Evolutionary conservation across 2,113 vertebrate species (phyloP).

Genomic region (Polypterus senegalus): DNA sequence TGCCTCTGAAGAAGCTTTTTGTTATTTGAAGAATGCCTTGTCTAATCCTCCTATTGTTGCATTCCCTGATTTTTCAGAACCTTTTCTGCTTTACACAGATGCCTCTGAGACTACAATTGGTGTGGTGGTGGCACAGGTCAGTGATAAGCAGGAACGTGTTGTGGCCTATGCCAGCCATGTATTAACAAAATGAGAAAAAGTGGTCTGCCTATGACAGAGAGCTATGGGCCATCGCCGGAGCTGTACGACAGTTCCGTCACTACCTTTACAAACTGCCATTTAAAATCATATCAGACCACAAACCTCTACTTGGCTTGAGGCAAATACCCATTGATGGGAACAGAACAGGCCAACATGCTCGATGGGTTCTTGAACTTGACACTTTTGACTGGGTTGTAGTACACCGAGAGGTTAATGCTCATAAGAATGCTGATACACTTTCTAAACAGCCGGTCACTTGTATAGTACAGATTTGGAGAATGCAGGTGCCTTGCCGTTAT

Average conservation of each 20-base stretch:
- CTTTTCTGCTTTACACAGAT: too few relatives aligned
- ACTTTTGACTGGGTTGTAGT: too few relatives aligned
- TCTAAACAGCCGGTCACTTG: background rate
- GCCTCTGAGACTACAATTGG: too few relatives aligned
- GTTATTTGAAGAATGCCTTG: too few relatives aligned
- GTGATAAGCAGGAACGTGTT: background rate
- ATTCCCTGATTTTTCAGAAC: too few relatives aligned
- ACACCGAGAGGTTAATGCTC: background rate
- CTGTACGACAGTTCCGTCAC: background rate
- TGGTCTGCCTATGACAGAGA: background rate
- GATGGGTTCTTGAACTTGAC: too few relatives aligned
- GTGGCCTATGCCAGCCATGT: background rate
- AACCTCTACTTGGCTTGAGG: background rate
- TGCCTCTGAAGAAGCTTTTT: too few relatives aligned
- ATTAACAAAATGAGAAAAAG: background rate
- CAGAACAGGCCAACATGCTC: background rate
- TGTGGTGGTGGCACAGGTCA: background rate
- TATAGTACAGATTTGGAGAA: too few relatives aligned
- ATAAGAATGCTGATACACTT: background rate
- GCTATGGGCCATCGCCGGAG: background rate
- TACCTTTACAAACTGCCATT: background rate
- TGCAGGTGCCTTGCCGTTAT: too few relatives aligned
- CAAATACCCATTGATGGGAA: background rate
- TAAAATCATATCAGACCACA: background rate
- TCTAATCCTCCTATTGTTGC: too few relatives aligned